Conservation (phyloP, 1,140 invertebrate genomes). For the Ceratina calcarata region DNA sequence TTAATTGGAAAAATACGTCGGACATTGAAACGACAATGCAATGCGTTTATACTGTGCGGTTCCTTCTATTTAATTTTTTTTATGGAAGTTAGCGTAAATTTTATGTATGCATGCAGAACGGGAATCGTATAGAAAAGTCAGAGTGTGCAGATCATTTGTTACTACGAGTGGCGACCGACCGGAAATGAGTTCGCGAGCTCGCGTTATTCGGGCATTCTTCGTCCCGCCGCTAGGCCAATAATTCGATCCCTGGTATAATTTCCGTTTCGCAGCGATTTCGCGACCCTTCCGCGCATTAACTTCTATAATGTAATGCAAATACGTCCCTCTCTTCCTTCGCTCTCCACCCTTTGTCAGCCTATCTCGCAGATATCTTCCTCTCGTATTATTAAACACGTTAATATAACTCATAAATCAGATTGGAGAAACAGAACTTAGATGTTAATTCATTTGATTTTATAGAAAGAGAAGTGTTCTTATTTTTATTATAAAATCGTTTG, state of each 20-base stretch:
- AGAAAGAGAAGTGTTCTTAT: too few relatives aligned
- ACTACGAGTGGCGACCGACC: slow-evolving; percentile 32
- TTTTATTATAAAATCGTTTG: too few relatives aligned
- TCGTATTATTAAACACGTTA: too few relatives aligned
- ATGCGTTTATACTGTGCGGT: background rate
- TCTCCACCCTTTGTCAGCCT: background rate
- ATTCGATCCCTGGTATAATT: slow-evolving; percentile 72
- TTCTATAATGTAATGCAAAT: slow-evolving; percentile 50
- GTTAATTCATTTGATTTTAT: too few relatives aligned
- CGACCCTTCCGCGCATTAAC: slow-evolving; percentile 43
- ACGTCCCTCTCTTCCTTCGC: slow-evolving; percentile 4
- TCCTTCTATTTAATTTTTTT: background rate
- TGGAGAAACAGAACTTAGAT: too few relatives aligned
- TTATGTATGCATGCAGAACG: background rate
- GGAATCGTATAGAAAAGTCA: background rate
- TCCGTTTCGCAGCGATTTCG: slow-evolving; percentile 62
- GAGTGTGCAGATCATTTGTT: slow-evolving; percentile 25
- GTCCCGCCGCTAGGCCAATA: slow-evolving; percentile 52
- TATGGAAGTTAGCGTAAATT: slow-evolving; percentile 22
- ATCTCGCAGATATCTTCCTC: background rate
- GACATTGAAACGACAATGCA: slow-evolving; percentile 9
- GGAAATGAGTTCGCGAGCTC: slow-evolving; percentile 72
- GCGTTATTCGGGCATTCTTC: slow-evolving; percentile 70
- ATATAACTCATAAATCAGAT: too few relatives aligned
- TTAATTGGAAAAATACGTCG: slow-evolving; percentile 35